A percentile compares a stretch with the other conserved stretches of the same genome.
phyloP scores from a whole-genome alignment of 2,888 invertebrate genomes.

The Catonia carolina region DNA sequence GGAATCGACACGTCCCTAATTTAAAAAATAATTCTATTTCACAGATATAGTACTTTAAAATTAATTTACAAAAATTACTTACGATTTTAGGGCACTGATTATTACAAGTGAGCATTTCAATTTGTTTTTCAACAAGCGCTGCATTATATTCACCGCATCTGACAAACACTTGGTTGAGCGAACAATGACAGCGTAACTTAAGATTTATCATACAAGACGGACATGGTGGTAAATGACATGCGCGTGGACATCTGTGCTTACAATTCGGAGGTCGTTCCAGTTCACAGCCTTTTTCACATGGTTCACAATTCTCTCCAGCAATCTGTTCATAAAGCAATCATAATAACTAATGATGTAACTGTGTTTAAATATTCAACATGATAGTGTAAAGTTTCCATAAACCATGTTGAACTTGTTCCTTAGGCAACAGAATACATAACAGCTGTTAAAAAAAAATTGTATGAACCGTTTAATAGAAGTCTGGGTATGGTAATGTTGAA shows the following conservation, averaged over 20 bases:
- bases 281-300: slow-evolving; percentile 54
- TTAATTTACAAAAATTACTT: too few species aligned
- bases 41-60: too few species aligned
- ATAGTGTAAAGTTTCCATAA: too few species aligned
- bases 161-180: slow-evolving; percentile 65
- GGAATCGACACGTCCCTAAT: too few species aligned
- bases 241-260: slow-evolving; percentile 60
- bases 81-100: slow-evolving; percentile 81
- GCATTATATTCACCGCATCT: slow-evolving; percentile 62
- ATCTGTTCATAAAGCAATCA: slow-evolving; percentile 29
- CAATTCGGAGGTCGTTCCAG: slow-evolving; percentile 65
- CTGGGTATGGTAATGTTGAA: too few species aligned
- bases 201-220: slow-evolving; percentile 65
- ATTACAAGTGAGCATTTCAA: slow-evolving; percentile 55
- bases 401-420: too few species aligned
- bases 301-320: slow-evolving; percentile 48
- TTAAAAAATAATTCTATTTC: too few species aligned
- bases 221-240: slow-evolving; percentile 69
- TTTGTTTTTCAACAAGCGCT: slow-evolving; percentile 43
- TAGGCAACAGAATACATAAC: too few species aligned
- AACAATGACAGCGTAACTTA: slow-evolving; percentile 74
- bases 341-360: background rate
- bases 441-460: too few species aligned
- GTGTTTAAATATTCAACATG: background rate
- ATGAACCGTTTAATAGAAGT: too few species aligned